Base-by-base conservation (phyloP, 1,140 invertebrate species). In the Arion vulgaris region DNA sequence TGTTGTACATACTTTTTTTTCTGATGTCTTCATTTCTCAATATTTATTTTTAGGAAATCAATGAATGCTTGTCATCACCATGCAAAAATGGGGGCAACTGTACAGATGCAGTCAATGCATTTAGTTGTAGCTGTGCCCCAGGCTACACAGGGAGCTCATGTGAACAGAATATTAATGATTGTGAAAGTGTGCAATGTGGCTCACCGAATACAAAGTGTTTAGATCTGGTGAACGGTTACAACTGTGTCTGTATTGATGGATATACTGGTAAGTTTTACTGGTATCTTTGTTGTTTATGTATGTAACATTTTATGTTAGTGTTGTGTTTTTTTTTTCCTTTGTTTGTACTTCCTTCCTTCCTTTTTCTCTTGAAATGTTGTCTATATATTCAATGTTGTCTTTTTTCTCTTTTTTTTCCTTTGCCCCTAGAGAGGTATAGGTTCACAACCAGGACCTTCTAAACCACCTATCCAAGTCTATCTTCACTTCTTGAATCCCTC, bases 131-230 rank as follows among this genome's bases (percentile, higher is more conserved):
- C 2, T 94, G 94, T 83, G 83, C 71, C 26, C 28, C 26, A 34
- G 84, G 84, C 23, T 85, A 85, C 83, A 86, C 84, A 0, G 91
- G 91, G 11, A 72, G 49, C 11, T 81, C 72, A 34, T 92, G 91
- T 84, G 86, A 89, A 19, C 97, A 95, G 90, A 95, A 98, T 91
- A 95, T 96, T 78, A 81, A 89, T 71, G 88, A 90, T 45, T 91
- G 90, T 83, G n/a, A 28, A 0, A 66, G 94, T 94, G 0, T 96
- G 95, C 28, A 95, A 94, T 90, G 97, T 97, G 0, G 80, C 15
- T 81, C 79, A 32, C 26, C 15, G 7, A 69, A 84, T 68, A 83
- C 79, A 0, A 39, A 41, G 1, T 92, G 91, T 85, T 36, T 75
- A 34, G 87, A 91, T 76, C 71, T 83, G 0, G 77, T 88, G 13